A percentile compares a stretch with the other conserved stretches of the same genome.
Evolutionary conservation across 2,797 vertebrate species (phyloP).

Genomic region (Schizopygopsis malacanthus): DNA sequence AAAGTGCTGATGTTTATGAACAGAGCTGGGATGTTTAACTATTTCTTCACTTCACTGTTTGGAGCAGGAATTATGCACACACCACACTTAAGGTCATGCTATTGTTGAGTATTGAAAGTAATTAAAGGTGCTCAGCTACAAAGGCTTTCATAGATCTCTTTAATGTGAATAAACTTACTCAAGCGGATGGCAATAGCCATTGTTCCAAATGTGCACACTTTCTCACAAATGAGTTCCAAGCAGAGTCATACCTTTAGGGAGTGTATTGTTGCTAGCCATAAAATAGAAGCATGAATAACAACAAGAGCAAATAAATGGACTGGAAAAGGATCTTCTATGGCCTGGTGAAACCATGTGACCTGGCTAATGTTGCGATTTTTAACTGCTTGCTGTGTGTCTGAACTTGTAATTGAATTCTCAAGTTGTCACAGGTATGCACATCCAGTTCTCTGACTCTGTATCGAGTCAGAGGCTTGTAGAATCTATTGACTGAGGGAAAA

Average conservation of each 20-base stretch:
- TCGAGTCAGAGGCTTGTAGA: conserved; percentile 28
- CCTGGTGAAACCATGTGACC: neutral
- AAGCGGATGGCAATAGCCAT: neutral
- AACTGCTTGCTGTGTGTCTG: neutral
- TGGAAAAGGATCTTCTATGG: neutral
- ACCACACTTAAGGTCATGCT: neutral
- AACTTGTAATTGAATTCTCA: conserved; percentile 45
- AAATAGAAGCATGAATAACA: conserved; percentile 35
- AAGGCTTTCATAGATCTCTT: conserved; percentile 27
- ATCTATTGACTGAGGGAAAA: conserved; percentile 27
- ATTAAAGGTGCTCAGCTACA: conserved; percentile 5
- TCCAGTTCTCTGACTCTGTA: neutral
- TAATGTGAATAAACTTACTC: conserved; percentile 31
- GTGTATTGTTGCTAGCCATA: conserved; percentile 34
- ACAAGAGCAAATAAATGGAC: neutral
- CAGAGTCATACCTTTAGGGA: conserved; percentile 5
- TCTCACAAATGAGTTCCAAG: neutral
- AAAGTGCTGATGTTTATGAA: neutral
- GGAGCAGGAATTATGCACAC: neutral
- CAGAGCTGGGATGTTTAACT: no score
- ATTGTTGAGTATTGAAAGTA: conserved; percentile 3
- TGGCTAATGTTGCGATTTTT: neutral
- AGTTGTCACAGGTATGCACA: conserved; percentile 11
- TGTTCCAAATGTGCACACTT: conserved; percentile 12
- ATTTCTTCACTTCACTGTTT: neutral